Percentiles rank a stretch among this genome's conserved stretches.
Conservation (phyloP, 2,888 invertebrate genomes). For the Volucella inanis region DNA sequence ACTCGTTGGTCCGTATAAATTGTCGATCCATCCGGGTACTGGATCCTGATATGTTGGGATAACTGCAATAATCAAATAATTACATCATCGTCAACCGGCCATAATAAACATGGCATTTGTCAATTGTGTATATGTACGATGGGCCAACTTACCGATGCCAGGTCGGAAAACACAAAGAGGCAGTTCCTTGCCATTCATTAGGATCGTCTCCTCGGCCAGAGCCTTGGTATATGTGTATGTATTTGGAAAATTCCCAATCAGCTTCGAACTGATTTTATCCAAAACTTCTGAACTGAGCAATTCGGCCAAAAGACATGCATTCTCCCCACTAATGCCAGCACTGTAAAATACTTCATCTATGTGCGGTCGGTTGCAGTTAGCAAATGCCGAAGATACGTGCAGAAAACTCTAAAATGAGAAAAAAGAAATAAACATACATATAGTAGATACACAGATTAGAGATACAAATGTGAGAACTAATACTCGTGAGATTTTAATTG, state of each 20-base stretch:
- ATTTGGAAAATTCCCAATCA: conserved; percentile 84
- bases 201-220: conserved; percentile 86
- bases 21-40: conserved; percentile 88
- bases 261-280: conserved; percentile 78
- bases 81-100: conserved; percentile 56
- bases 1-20: conserved; percentile 86
- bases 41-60: conserved; percentile 84
- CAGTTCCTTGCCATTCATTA: conserved; percentile 84
- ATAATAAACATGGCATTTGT: conserved; percentile 1
- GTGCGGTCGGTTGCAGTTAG: conserved; percentile 84
- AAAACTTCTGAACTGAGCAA: conserved; percentile 80
- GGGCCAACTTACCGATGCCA: conserved; percentile 85
- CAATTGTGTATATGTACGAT: background rate
- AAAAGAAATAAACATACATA: conserved; percentile 21
- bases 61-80: conserved; percentile 79
- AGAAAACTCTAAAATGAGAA: conserved; percentile 83
- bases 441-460: background rate
- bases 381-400: conserved; percentile 88
- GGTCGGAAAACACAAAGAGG: conserved; percentile 88
- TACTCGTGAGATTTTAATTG: conserved; percentile 68
- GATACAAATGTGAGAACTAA: background rate
- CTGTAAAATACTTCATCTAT: conserved; percentile 83
- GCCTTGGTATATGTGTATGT: conserved; percentile 90
- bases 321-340: conserved; percentile 80
- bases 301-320: conserved; percentile 80